A percentile compares a stretch with the other conserved stretches of the same genome.
phyloP scores from a whole-genome alignment of 2,113 vertebrate genomes.

The Oncorhynchus keta region DNA sequence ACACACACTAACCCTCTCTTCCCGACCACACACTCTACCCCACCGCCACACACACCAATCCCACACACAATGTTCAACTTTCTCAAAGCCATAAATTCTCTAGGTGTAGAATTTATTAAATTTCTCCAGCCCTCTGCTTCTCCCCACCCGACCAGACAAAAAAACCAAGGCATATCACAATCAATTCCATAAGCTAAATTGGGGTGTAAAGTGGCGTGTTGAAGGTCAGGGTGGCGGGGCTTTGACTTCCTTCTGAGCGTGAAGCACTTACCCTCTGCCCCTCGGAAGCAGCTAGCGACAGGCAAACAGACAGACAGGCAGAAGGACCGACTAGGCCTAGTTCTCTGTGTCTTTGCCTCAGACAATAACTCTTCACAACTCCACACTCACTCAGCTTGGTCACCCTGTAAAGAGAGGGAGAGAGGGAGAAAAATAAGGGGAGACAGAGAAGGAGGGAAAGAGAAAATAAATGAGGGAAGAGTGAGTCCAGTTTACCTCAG shows the following conservation, averaged over 20 bases:
- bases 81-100: slow-evolving; percentile 50
- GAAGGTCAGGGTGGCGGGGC: slow-evolving; percentile 50
- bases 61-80: slow-evolving; percentile 42
- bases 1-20: slow-evolving; percentile 13
- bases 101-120: slow-evolving; percentile 54
- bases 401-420: neutral
- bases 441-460: neutral
- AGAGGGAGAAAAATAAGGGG: neutral
- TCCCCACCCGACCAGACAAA: slow-evolving; percentile 31
- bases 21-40: neutral
- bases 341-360: neutral
- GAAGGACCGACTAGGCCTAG: slow-evolving; percentile 46
- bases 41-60: neutral
- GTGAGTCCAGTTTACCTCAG: slow-evolving; percentile 77
- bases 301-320: slow-evolving; percentile 45
- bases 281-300: slow-evolving; percentile 37
- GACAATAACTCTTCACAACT: neutral
- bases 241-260: slow-evolving; percentile 58
- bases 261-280: slow-evolving; percentile 51
- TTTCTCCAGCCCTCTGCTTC: slow-evolving; percentile 46
- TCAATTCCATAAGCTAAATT: slow-evolving; percentile 62
- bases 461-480: slow-evolving; percentile 42
- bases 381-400: neutral
- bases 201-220: slow-evolving; percentile 42
- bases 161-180: slow-evolving; percentile 44